Evolutionary conservation across 1,140 invertebrate species (phyloP), one percentile per base, ranked within the genome.

Genomic region (Aphelinus certus): DNA sequence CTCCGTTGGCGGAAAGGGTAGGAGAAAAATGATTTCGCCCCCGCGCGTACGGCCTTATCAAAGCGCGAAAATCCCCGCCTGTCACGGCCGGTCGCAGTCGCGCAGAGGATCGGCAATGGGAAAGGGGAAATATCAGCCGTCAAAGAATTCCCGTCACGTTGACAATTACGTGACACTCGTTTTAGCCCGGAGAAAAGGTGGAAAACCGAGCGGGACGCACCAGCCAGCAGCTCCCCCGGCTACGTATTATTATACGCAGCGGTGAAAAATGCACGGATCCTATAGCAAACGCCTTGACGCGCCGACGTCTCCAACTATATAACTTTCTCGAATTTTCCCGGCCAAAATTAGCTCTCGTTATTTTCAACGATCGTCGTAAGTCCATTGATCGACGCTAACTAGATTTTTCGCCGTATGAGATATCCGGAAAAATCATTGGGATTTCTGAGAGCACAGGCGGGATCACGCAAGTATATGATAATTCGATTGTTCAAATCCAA

Each of bases 91-190:
- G 26, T 26, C 26, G 26, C 26, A 10, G 61, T 47, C 7, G 46
- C 61, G 61, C 10, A 48, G 48, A 63, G 6, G 61, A 26, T 63
- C 61, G 48, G 45, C 10, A 45, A 10, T 47, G 6, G 10, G 10
- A 61, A 61, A 45, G 10, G 60, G 4, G 60, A 45, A 42, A 45
- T 42, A 45, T 45, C 60, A 61, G 60, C 43, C 60, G 60, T 61
- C 60, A 61, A 61, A 67, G 65, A 10, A 67, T 67, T 67, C 65
- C n/a, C 51, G 65, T 67, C 65, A 67, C 53, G 65, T 67, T 67
- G 65, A 67, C 65, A 67, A 67, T 67, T 67, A 67, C 53, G 51
- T 10, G 49, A 67, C 49, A 10, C 49, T 56, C 51, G 65, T 46
- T 56, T 67, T 56, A 46, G 49, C 49, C n/a, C 3, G 10, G 10